Base-by-base conservation (phyloP, 1,140 invertebrate genomes). In the Procambarus clarkii region DNA sequence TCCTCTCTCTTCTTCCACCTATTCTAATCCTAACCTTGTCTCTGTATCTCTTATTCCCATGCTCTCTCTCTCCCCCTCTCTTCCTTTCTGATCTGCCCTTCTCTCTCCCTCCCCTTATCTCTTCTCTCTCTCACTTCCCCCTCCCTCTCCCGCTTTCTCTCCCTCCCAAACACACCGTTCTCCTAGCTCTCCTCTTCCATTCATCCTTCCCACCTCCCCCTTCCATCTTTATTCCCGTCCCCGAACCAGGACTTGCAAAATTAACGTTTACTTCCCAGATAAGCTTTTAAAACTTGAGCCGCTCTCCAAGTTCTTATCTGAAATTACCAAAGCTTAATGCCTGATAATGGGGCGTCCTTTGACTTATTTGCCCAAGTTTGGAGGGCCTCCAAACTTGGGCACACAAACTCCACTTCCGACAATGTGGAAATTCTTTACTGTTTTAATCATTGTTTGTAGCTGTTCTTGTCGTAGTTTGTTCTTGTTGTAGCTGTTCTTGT, bases 301-400 rank as follows among this genome's bases (percentile, higher is more conserved):
- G 21, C 64, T 78, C 18, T 24, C 54, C 45, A 90, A 90, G 81
- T 90, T 90, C 88, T 78, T 90, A 90, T 90, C 88, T 90, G 54
- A 84, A 90, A 90, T 90, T 84, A 90, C 88, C 50, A 46, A 44
- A 90, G 74, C 88, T 90, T 90, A 90, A 90, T 90, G 88, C 80
- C 81, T 90, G 88, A 90, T 90, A 90, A 90, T 90, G 88, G 88
- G 21, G 9, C 69, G 18, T 82, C 88, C 88, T 85, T 90, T 90
- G 88, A 90, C 88, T 90, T 90, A 90, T 90, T 90, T 90, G 80
- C 45, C 64, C 5, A 90, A 90, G 81, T 90, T 90, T 84, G 54
- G 21, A 79, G 81, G 85, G 88, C 85, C 85, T 83, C 77, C 45
- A 76, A 90, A 60, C 58, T 84, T 58, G 50, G 81, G 69, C n/a